A percentile compares a stretch with the other conserved stretches of the same genome.
Conservation (phyloP, 2,797 vertebrate genomes). For the Lagodon rhomboides region DNA sequence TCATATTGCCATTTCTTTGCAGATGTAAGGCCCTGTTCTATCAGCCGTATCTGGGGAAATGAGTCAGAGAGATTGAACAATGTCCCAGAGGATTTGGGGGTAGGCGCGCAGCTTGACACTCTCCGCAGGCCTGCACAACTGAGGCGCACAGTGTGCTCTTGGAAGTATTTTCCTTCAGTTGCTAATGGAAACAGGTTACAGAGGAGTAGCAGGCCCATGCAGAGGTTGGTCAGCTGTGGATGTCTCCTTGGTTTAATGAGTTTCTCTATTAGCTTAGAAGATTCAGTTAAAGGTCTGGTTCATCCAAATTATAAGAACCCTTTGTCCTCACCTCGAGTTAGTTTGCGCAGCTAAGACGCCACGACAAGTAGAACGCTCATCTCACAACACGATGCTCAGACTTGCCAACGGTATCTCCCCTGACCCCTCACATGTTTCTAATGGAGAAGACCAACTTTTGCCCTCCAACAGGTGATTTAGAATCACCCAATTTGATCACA, state of each 20-base stretch:
- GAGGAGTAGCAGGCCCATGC: slow-evolving; percentile 1
- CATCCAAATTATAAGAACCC: not conserved
- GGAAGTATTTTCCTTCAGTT: slow-evolving; percentile 32
- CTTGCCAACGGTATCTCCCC: too few species aligned
- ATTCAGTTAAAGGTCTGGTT: not conserved
- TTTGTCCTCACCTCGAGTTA: not conserved
- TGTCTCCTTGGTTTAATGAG: slow-evolving; percentile 25
- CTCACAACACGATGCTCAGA: too few species aligned
- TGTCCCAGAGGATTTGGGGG: slow-evolving; percentile 34
- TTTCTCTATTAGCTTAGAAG: not conserved
- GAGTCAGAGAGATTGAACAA: slow-evolving; percentile 44
- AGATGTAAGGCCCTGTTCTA: slow-evolving; percentile 36
- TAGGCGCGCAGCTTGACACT: slow-evolving; percentile 27
- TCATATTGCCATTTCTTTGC: slow-evolving; percentile 41
- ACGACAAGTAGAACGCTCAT: not conserved
- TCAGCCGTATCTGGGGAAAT: slow-evolving; percentile 36
- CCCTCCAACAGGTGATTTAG: too few species aligned
- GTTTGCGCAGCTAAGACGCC: not conserved
- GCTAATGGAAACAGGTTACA: slow-evolving; percentile 55
- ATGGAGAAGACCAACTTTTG: too few species aligned
- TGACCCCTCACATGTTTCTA: too few species aligned
- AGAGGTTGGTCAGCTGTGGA: slow-evolving; percentile 26
- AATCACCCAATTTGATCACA: too few species aligned
- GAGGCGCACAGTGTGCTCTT: slow-evolving; percentile 10
- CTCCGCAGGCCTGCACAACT: slow-evolving; percentile 9